phyloP scores from a whole-genome alignment of 2,113 vertebrate species.

The Amphiprion percula region DNA sequence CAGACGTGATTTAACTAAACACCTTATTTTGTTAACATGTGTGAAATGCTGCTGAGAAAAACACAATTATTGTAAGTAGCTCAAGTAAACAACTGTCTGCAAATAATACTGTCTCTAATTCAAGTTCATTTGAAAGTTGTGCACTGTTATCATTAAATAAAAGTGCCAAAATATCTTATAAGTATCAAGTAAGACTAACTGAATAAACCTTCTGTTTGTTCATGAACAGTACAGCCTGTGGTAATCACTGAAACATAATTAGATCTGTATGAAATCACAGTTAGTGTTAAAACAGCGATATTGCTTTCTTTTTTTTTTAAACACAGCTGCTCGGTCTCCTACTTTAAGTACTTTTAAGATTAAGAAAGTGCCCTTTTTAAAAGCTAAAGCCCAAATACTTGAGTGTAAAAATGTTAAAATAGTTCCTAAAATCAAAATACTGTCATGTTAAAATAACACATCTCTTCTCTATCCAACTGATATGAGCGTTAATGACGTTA shows the following conservation, averaged over 20 bases:
- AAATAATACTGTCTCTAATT: conserved; percentile 46
- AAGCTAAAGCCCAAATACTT: conserved; percentile 25
- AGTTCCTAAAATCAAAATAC: background rate
- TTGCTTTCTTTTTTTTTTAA: background rate
- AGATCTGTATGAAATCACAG: conserved; percentile 21
- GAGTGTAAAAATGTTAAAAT: conserved; percentile 40
- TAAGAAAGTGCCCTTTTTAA: conserved; percentile 33
- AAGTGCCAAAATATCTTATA: conserved; percentile 37
- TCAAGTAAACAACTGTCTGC: conserved; percentile 24
- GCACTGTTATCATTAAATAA: background rate
- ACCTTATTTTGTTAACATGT: background rate
- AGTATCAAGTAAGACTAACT: conserved; percentile 44
- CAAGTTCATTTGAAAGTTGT: conserved; percentile 35
- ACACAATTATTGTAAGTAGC: conserved; percentile 2
- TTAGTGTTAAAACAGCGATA: conserved; percentile 1
- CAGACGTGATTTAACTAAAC: conserved; percentile 12
- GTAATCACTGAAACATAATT: background rate
- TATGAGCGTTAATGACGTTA: background rate
- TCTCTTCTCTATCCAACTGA: background rate
- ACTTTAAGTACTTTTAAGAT: background rate
- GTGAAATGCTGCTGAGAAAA: conserved; percentile 17
- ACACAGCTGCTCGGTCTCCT: conserved; percentile 5
- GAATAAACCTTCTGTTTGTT: conserved; percentile 10
- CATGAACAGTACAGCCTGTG: background rate
- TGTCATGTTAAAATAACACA: background rate